Conservation (phyloP, 2,888 invertebrate species). For the Ennomos fuscantarius region DNA sequence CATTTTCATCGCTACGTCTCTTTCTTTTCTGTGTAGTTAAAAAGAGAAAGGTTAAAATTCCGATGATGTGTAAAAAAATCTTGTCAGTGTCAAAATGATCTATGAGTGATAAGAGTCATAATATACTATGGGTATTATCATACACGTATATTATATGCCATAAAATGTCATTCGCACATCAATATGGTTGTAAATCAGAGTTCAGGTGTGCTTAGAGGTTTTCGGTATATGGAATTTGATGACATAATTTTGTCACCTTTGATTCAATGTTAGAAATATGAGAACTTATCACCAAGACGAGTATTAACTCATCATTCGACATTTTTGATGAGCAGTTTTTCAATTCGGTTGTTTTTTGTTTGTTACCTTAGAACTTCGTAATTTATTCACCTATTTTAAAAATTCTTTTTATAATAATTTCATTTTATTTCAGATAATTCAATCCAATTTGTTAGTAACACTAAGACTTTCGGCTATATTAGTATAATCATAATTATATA, state of each 20-base stretch:
- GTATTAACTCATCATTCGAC: no score
- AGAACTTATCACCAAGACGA: no score
- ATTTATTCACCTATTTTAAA: no score
- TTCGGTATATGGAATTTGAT: slow-evolving; percentile 34
- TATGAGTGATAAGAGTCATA: slow-evolving; percentile 46
- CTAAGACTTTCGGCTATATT: no score
- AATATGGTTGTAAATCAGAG: slow-evolving; percentile 44
- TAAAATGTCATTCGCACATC: slow-evolving; percentile 55
- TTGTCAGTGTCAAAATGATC: slow-evolving; percentile 49
- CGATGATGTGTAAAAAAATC: slow-evolving; percentile 45
- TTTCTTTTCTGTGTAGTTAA: slow-evolving; percentile 9
- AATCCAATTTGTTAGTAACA: no score
- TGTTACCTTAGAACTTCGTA: no score
- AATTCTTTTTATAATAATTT: no score
- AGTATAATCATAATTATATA: no score
- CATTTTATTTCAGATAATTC: no score
- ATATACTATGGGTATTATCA: slow-evolving; percentile 50
- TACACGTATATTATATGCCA: slow-evolving; percentile 49
- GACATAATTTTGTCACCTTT: slow-evolving; percentile 32
- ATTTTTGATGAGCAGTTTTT: no score
- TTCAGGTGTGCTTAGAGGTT: slow-evolving; percentile 30
- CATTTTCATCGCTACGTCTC: slow-evolving; percentile 32
- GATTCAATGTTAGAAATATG: neutral
- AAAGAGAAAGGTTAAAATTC: slow-evolving; percentile 31
- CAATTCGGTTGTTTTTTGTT: no score